Conservation (phyloP, 2,888 invertebrate genomes). For the Sarcophaga variegata region DNA sequence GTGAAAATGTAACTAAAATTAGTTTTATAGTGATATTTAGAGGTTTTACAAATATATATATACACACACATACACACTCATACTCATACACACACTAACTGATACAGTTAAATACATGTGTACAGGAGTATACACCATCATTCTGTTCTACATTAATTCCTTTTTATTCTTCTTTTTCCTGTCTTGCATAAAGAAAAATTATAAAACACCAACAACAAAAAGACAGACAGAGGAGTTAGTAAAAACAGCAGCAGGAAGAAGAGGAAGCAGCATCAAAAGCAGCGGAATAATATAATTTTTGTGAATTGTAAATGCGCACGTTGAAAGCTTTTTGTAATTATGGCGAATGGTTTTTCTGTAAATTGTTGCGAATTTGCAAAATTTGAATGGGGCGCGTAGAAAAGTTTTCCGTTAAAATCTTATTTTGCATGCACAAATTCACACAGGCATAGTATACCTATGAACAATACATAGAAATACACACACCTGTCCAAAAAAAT, state of each 20-base stretch:
- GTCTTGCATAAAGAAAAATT: not conserved
- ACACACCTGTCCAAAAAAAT: not conserved
- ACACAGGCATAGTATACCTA: not conserved
- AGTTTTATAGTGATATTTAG: constrained; percentile 66
- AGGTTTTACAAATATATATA: constrained; percentile 42
- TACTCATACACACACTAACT: not conserved
- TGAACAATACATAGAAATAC: not conserved
- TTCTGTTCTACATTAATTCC: constrained; percentile 15
- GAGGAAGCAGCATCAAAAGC: not conserved
- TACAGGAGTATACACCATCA: not conserved
- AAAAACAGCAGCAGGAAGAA: not conserved
- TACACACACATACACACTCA: constrained; percentile 3
- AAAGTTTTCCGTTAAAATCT: constrained; percentile 48
- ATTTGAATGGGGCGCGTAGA: constrained; percentile 28
- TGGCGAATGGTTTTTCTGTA: constrained; percentile 41
- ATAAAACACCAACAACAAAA: constrained; percentile 35
- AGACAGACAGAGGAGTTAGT: not conserved
- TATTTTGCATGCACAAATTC: constrained; percentile 54
- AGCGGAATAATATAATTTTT: not conserved
- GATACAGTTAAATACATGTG: too few relatives aligned
- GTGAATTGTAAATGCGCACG: constrained; percentile 65
- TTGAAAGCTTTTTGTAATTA: constrained; percentile 69
- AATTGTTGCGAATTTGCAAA: constrained; percentile 41
- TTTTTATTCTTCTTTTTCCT: not conserved
- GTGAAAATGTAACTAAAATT: constrained; percentile 67